phyloP scores from a whole-genome alignment of 2,888 invertebrate species.

The Pharmacophagus antenor region DNA sequence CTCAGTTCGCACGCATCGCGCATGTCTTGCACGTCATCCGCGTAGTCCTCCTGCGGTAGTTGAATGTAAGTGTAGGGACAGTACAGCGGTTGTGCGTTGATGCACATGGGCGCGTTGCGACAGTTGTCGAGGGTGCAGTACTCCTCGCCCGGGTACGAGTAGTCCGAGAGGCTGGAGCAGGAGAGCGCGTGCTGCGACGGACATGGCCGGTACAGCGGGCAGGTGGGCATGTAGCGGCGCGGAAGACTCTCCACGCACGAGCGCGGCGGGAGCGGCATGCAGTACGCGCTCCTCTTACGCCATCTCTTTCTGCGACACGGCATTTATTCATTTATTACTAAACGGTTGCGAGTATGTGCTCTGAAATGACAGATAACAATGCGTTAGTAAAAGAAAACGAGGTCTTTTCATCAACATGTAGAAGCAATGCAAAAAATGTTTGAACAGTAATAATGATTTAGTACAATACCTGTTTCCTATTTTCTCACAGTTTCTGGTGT shows the following conservation, averaged over 20 bases:
- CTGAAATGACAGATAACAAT: too few relatives aligned
- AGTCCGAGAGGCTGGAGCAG: constrained; percentile 21
- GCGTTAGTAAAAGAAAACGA: too few relatives aligned
- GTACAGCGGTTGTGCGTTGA: constrained; percentile 3
- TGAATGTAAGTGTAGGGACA: constrained; percentile 2
- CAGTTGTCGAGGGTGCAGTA: constrained; percentile 30
- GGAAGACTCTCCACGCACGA: constrained; percentile 35
- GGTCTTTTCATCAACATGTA: too few relatives aligned
- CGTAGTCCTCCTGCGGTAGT: neutral
- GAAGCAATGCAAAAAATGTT: too few relatives aligned
- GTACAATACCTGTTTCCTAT: too few relatives aligned
- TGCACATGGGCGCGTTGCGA: constrained; percentile 22
- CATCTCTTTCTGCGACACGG: constrained; percentile 13
- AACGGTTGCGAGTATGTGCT: neutral
- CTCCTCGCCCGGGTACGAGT: constrained; percentile 26
- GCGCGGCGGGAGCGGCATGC: constrained; percentile 30
- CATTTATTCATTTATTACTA: constrained; percentile 7
- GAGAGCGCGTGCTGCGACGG: neutral
- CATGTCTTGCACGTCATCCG: neutral
- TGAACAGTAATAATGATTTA: too few relatives aligned
- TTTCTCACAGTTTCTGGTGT: too few relatives aligned
- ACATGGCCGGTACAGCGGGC: constrained; percentile 12
- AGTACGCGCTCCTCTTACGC: constrained; percentile 12
- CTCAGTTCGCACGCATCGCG: neutral
- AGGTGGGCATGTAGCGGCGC: constrained; percentile 23